These are phyloP conservation scores for Eupeodes luniger DNA, from an alignment of 2,888 invertebrate species.

Conservation along the genomic window DNA sequence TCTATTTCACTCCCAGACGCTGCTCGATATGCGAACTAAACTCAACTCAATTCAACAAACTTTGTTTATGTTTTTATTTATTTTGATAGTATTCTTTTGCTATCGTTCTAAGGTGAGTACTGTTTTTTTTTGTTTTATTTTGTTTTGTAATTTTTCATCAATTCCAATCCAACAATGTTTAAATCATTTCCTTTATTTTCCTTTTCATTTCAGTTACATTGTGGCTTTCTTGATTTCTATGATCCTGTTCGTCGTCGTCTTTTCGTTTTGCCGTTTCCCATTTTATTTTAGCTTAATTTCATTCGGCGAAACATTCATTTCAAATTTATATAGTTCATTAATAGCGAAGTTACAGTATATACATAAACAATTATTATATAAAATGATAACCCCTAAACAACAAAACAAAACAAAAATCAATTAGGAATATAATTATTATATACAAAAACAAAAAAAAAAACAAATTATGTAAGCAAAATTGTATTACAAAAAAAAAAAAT, in stretches of 20 bases:
- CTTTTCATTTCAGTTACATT: slow-evolving; percentile 16
- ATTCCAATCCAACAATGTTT: background rate
- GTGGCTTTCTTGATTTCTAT: slow-evolving; percentile 6
- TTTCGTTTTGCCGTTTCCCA: slow-evolving; percentile 14
- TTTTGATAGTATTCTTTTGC: slow-evolving; percentile 27
- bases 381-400: slow-evolving; percentile 64
- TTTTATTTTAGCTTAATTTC: slow-evolving; percentile 7
- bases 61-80: slow-evolving; percentile 39
- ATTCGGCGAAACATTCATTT: slow-evolving; percentile 3
- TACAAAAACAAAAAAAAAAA: slow-evolving; percentile 38
- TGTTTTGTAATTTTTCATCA: background rate
- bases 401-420: slow-evolving; percentile 28
- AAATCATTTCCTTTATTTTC: background rate
- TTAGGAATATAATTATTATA: slow-evolving; percentile 57
- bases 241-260: background rate
- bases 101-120: slow-evolving; percentile 57
- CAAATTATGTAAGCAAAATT: slow-evolving; percentile 59
- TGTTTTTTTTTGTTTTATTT: background rate
- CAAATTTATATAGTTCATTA: slow-evolving; percentile 40
- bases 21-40: slow-evolving; percentile 1
- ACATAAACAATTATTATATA: slow-evolving; percentile 16
- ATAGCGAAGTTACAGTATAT: slow-evolving; percentile 64
- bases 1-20: background rate
- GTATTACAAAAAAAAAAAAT: slow-evolving; percentile 37
- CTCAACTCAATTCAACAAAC: too few species aligned